These are phyloP conservation scores for Chromoteleia sp. DNA, from an alignment of 2,888 invertebrate genomes.

Conservation along the genomic window DNA sequence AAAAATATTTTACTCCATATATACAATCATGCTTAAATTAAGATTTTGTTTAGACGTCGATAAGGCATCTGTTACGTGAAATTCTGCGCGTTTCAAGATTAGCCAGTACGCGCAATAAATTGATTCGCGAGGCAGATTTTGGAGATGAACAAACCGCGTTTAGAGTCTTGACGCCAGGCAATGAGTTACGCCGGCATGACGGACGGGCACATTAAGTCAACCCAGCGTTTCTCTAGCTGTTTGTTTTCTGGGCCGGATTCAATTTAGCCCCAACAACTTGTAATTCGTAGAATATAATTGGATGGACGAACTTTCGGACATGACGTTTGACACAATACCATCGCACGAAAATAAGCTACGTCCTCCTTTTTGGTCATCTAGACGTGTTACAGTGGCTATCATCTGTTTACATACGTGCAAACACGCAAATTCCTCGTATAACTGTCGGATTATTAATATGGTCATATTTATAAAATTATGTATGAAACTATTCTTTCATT, in stretches of 20 bases:
- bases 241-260: slow-evolving; percentile 80
- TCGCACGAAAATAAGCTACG: slow-evolving; percentile 71
- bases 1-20: not conserved
- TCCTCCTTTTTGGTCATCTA: slow-evolving; percentile 66
- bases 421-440: not conserved
- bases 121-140: slow-evolving; percentile 76
- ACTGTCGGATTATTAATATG: no score
- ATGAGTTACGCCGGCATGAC: slow-evolving; percentile 74
- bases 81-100: not conserved
- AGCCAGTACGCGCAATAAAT: slow-evolving; percentile 23
- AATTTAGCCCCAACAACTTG: slow-evolving; percentile 79
- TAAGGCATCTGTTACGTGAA: slow-evolving; percentile 10
- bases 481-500: no score
- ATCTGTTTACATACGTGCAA: slow-evolving; percentile 22
- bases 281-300: slow-evolving; percentile 80
- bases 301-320: slow-evolving; percentile 75
- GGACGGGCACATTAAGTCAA: slow-evolving; percentile 80
- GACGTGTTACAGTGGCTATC: slow-evolving; percentile 37
- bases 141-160: slow-evolving; percentile 74
- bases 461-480: no score
- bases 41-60: slow-evolving; percentile 7
- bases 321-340: slow-evolving; percentile 77
- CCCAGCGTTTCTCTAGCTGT: slow-evolving; percentile 71
- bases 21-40: not conserved
- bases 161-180: slow-evolving; percentile 71